Evolutionary conservation across 2,888 invertebrate genomes (phyloP), one percentile per base, ranked within the genome.

Genomic region (Lepidonotus clava): DNA sequence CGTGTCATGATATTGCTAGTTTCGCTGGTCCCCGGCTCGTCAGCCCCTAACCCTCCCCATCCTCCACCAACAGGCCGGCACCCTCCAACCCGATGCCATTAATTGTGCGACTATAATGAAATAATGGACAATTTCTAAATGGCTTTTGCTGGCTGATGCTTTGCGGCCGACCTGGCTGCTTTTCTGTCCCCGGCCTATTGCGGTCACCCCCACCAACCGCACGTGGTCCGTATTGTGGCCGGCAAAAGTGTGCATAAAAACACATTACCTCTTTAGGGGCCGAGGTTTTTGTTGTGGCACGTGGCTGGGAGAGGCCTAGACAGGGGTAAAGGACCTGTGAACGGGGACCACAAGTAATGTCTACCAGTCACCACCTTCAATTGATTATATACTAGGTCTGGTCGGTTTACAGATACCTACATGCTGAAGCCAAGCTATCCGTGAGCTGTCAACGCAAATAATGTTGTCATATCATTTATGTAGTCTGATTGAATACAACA

Each of bases 71-170:
- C 66, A 66, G 4, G 18, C 28, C 38, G 71, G 36, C 34, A 71
- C 71, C 71, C 38, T 34, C 21, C 71, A 38, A 6, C 71, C 71
- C 71, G 71, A 14, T 38, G 14, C 34, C 71, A 71, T 71, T 71
- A 71, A 71, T 71, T 71, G 71, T 38, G 71, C 71, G 71, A 14
- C 71, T 71, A 71, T 71, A 71, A 71, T 71, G 71, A 71, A 71
- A 71, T 71, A 71, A 71, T 71, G 71, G 71, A 71, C 71, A 71
- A 71, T 71, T 71, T 71, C 71, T 71, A 71, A 71, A 71, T 71
- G 71, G 71, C 71, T 71, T 71, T 71, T 34, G 36, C 71, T 21
- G 71, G 71, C 38, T 34, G 71, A 36, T 34, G 36, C 18, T n/a
- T 71, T 71, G 71, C 8, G 11, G 34, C 36, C 24, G 71, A 71